Evolutionary conservation across 2,113 vertebrate genomes (phyloP).

Genomic region (Bettongia penicillata): DNA sequence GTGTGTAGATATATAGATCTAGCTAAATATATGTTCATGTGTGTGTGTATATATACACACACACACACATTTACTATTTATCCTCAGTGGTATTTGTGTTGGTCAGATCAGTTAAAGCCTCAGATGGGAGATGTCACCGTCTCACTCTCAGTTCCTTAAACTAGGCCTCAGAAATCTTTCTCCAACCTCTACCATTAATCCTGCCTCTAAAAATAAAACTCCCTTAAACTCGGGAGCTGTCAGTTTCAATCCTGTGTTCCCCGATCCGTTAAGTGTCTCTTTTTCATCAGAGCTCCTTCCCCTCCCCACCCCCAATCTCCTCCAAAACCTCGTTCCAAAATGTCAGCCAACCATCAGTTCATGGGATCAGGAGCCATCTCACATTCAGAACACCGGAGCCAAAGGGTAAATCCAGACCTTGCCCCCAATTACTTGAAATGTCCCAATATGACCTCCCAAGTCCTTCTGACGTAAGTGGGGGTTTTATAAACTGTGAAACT

Average conservation of each 20-base stretch:
- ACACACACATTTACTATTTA: background rate
- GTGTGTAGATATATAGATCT: background rate
- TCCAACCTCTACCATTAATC: constrained; percentile 23
- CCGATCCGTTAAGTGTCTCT: constrained; percentile 50
- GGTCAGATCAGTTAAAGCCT: constrained; percentile 1
- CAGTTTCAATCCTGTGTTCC: constrained; percentile 49
- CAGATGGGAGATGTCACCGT: constrained; percentile 34
- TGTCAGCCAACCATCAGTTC: constrained; percentile 74
- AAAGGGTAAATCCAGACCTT: constrained; percentile 32
- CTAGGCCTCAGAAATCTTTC: constrained; percentile 18
- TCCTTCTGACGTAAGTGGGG: constrained; percentile 60
- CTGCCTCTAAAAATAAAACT: constrained; percentile 62
- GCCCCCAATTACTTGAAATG: constrained; percentile 23
- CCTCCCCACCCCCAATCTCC: constrained; percentile 69
- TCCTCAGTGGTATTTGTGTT: constrained; percentile 7
- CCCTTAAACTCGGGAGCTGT: constrained; percentile 51
- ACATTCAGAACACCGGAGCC: constrained; percentile 46
- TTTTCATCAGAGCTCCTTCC: constrained; percentile 52
- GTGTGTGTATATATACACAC: background rate
- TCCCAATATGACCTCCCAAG: constrained; percentile 65
- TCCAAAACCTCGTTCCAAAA: constrained; percentile 73
- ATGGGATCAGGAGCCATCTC: constrained; percentile 72
- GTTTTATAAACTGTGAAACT: constrained; percentile 62
- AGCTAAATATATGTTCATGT: background rate
- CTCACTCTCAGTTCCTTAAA: background rate